Evolutionary conservation across 2,797 vertebrate genomes (phyloP), one percentile per base, ranked within the genome.

Genomic region (Enteromius paludinosus): DNA sequence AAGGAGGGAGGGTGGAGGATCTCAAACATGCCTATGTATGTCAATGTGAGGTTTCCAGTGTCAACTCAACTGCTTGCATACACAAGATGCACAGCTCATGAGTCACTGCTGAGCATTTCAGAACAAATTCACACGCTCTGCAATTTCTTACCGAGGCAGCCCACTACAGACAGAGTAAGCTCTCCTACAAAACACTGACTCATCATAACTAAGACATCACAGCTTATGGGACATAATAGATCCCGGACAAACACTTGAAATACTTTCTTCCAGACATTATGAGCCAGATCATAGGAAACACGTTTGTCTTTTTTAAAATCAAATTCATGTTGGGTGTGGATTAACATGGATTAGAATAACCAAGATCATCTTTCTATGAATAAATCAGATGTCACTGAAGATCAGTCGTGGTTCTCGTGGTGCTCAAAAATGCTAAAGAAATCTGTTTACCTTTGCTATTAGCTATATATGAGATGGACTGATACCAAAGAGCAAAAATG

Each of bases 131-230:
- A 82, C 38, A 69, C 3, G 2, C 15, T 76, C 64, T 77, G 49
- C 49, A 70, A 33, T 69, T 69, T 69, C 73, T 69, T 68, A n/a
- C 38, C 0, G 6, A 56, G 18, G 20, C 81, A 41, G 47, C 59
- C 25, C 5, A 25, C n/a, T 33, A 52, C 71, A 54, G 61, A 69
- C n/a, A 45, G n/a, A 64, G 23, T 68, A 49, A 45, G 18, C 62
- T 33, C 47, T 41, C 65, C 47, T 65, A 70, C 54, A 70, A 85
- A 85, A 77, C 83, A 77, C 83, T 81, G 83, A 81, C 66, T 82
- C 84, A 85, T 78, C 84, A 28, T 49, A 70, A 81, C 65, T 12
- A 81, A 85, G 66, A 78, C 84, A 85, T 82, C 69, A 73, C 30
- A 2, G 66, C 61, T 72, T 76, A 84, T 49, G 59, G 78, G 61